A percentile compares a stretch with the other conserved stretches of the same genome.
Conservation (phyloP, 1,140 invertebrate species). For the Bombus sylvicola region DNA sequence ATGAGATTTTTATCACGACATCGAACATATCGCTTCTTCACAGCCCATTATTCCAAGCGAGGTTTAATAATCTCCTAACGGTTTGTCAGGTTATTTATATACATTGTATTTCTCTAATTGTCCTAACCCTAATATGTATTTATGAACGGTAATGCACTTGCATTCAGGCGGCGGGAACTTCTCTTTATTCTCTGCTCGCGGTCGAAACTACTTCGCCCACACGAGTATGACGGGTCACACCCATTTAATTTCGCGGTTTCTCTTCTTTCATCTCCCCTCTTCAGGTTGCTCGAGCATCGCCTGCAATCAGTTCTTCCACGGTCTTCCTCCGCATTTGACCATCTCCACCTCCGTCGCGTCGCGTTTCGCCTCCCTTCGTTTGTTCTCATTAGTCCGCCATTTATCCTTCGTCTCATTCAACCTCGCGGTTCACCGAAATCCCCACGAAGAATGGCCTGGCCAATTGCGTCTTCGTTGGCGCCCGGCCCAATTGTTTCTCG, state of each 20-base stretch:
- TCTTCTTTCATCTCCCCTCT: constrained; percentile 52
- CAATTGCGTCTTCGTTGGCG: constrained; percentile 9
- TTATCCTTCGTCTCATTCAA: constrained; percentile 37
- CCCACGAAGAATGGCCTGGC: not conserved
- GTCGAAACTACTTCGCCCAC: constrained; percentile 66
- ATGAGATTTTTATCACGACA: no score
- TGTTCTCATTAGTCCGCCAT: constrained; percentile 50
- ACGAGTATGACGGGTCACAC: constrained; percentile 69
- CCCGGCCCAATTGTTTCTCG: constrained; percentile 6
- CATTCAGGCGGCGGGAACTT: constrained; percentile 25
- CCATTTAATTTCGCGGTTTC: constrained; percentile 69
- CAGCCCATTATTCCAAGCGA: no score
- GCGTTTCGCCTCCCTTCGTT: not conserved
- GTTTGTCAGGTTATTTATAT: no score
- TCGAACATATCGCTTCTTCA: no score
- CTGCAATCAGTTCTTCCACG: constrained; percentile 42
- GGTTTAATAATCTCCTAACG: no score
- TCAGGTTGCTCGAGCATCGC: constrained; percentile 50
- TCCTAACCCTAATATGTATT: no score
- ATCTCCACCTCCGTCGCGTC: not conserved
- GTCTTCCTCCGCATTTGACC: constrained; percentile 32
- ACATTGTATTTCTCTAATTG: no score
- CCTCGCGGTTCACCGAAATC: constrained; percentile 4
- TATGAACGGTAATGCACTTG: not conserved
- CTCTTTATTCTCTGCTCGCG: constrained; percentile 28